These are phyloP conservation scores for Eurystomus gularis DNA, from an alignment of 2,113 vertebrate species.

Conservation along the genomic window DNA sequence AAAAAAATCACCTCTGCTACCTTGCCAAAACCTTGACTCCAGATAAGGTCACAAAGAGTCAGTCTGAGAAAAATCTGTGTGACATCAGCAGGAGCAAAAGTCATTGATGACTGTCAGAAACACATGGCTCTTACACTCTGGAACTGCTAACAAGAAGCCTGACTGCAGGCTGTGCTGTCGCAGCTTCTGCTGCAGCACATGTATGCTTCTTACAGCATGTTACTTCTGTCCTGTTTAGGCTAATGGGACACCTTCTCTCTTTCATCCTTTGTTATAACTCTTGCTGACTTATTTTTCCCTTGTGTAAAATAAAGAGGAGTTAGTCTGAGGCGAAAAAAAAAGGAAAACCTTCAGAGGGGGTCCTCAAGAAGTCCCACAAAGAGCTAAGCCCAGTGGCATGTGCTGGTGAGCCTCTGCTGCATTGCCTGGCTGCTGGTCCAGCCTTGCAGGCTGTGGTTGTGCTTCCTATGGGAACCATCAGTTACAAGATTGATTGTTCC, in stretches of 20 bases:
- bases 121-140: neutral
- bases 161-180: neutral
- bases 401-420: accelerated
- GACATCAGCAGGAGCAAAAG: neutral
- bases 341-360: neutral
- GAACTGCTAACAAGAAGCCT: neutral
- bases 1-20: neutral
- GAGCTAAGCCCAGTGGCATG: accelerated
- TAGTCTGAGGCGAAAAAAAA: neutral
- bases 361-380: neutral
- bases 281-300: neutral
- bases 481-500: neutral
- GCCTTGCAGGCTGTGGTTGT: neutral
- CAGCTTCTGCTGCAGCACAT: accelerated
- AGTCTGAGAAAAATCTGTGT: neutral
- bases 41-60: neutral
- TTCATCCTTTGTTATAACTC: neutral
- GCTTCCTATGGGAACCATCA: neutral
- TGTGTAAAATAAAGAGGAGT: neutral
- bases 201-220: accelerated
- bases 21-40: neutral
- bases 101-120: neutral
- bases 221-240: neutral
- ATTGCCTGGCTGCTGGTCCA: neutral
- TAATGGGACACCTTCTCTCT: accelerated